These are phyloP conservation scores for Nettapus auritus DNA, from an alignment of 2,113 vertebrate genomes.

Conservation along the genomic window DNA sequence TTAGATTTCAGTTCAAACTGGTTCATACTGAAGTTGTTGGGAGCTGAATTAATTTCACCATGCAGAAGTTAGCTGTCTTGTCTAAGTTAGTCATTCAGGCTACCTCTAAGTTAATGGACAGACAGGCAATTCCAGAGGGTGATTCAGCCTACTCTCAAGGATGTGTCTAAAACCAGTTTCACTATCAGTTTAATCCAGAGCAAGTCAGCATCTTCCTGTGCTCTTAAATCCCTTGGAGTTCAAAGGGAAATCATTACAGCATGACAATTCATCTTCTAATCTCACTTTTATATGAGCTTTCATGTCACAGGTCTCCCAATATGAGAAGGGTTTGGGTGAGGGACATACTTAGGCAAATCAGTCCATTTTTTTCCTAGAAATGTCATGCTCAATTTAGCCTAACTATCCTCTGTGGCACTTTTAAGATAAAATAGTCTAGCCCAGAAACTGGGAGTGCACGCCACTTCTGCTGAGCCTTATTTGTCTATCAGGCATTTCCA, in stretches of 20 bases:
- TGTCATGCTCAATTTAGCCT: not conserved
- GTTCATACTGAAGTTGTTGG: not conserved
- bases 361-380: constrained; percentile 10
- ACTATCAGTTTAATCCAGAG: constrained; percentile 38
- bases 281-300: not conserved
- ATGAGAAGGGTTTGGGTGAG: not conserved
- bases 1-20: not conserved
- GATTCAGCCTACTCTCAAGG: constrained; percentile 1
- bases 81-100: not conserved
- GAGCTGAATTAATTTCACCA: not conserved
- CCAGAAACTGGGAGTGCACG: not conserved
- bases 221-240: constrained; percentile 25
- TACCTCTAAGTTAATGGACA: not conserved
- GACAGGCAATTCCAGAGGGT: not conserved
- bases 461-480: not conserved
- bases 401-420: not conserved
- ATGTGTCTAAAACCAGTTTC: constrained; percentile 16
- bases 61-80: not conserved
- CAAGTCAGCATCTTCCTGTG: constrained; percentile 41
- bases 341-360: not conserved
- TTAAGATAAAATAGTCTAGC: constrained; percentile 21
- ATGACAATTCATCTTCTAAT: constrained; percentile 10
- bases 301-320: not conserved
- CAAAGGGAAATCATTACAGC: constrained; percentile 40
- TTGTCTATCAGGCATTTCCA: not conserved